Conservation (phyloP, 1,140 invertebrate species). For the Myzus persicae region DNA sequence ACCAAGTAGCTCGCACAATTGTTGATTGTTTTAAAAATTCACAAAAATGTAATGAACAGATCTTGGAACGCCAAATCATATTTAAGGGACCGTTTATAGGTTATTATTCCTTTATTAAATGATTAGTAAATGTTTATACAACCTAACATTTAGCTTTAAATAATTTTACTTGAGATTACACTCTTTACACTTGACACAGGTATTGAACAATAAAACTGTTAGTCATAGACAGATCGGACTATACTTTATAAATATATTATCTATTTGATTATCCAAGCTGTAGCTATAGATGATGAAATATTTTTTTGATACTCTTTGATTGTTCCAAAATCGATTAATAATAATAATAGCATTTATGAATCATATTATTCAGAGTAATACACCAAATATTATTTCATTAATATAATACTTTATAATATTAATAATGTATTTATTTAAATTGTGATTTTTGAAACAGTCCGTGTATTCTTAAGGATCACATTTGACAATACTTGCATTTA, state of each 20-base stretch:
- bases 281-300: not conserved
- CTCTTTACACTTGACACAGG: not conserved
- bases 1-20: accelerated
- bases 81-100: not conserved
- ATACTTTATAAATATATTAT: not conserved
- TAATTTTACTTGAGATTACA: not conserved
- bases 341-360: no score
- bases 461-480: no score
- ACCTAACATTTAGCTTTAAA: not conserved
- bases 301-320: not conserved
- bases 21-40: not conserved
- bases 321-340: not conserved
- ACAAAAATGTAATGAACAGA: no score
- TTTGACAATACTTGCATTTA: no score
- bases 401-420: no score
- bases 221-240: not conserved
- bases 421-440: no score
- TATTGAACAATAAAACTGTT: not conserved
- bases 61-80: not conserved
- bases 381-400: no score
- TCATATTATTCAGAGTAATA: no score
- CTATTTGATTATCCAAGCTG: not conserved
- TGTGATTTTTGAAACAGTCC: no score
- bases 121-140: not conserved
- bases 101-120: not conserved